These are phyloP conservation scores for Antechinus flavipes DNA, from an alignment of 2,113 vertebrate genomes.

Conservation along the genomic window DNA sequence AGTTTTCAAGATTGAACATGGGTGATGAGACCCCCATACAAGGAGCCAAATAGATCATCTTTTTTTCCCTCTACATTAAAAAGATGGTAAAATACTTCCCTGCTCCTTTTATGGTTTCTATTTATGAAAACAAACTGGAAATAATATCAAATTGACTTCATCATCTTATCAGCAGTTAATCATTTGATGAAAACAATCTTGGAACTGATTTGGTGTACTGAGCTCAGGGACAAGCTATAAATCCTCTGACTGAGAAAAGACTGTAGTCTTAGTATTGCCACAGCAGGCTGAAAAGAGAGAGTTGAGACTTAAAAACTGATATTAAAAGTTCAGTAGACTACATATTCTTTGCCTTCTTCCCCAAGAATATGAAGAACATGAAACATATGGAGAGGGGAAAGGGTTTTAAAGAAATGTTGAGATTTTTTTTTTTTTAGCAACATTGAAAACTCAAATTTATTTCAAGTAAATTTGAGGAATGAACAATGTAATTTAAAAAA, in stretches of 20 bases:
- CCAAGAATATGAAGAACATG: neutral
- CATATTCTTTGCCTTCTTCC: neutral
- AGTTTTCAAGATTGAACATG: neutral
- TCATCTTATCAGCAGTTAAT: conserved; percentile 57
- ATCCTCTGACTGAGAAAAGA: neutral
- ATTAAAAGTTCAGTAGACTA: neutral
- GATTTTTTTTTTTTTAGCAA: neutral
- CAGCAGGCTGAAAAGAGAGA: conserved; percentile 25
- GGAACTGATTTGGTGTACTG: conserved; percentile 40
- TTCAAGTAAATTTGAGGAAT: neutral
- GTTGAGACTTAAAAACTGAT: conserved; percentile 15
- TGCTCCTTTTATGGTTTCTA: conserved; percentile 27
- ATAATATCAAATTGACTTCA: conserved; percentile 44
- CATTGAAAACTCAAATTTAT: neutral
- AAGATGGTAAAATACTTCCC: neutral
- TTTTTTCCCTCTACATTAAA: neutral
- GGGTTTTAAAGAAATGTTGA: neutral
- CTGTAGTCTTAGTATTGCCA: neutral
- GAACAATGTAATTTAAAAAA: neutral
- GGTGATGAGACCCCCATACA: neutral
- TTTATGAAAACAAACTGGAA: conserved; percentile 35
- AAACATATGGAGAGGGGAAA: neutral
- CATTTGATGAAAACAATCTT: conserved; percentile 58
- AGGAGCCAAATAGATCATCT: conserved; percentile 22
- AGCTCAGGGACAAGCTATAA: neutral